Evolutionary conservation across 2,113 vertebrate species (phyloP), one percentile per base, ranked within the genome.

Genomic region (Bombycilla garrulus): DNA sequence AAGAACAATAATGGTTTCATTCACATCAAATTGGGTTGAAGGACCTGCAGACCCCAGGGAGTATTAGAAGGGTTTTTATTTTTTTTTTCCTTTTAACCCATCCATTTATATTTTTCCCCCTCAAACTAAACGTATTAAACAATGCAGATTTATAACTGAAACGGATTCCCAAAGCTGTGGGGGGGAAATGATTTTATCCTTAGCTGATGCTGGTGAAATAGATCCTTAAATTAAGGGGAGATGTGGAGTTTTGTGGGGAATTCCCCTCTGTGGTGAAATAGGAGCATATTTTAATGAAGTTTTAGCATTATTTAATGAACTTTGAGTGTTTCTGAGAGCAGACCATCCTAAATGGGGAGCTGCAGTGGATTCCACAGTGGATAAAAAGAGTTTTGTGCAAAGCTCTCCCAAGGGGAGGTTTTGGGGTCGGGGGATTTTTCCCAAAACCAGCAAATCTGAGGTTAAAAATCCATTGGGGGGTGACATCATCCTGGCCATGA

Each of bases 1-100:
- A 95, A 91, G 95, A 81, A 95, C 95, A 95, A 95, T 79, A 95
- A 96, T 62, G 87, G 89, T 95, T 91, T 92, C 91, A 87, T 95
- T 97, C 95, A 92, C 90, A 79, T 85, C 93, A 92, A 91, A 94
- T 96, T 90, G 96, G 89, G 93, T 91, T 92, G 89, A 95, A 97
- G 95, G 95, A 96, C 93, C 94, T 42, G 4, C 31, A 80, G 78
- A 87, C 93, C 91, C 62, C 69, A 11, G 70, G 74, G 89, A 91
- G 57, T 3, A 35, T 94, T 86, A 88, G 78, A 90, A 62, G 56
- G 17, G n/a, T 92, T 85, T 13, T 11, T 25, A 35, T 48, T 36
- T 60, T 45, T 42, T 53, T 45, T 18, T 4, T 2, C 2, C 64
- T 89, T 89, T 86, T 85, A 95, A 87, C 86, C 48, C 70, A 1